Conservation (phyloP, 1,140 invertebrate species). For the Drosophila sulfurigaster region DNA sequence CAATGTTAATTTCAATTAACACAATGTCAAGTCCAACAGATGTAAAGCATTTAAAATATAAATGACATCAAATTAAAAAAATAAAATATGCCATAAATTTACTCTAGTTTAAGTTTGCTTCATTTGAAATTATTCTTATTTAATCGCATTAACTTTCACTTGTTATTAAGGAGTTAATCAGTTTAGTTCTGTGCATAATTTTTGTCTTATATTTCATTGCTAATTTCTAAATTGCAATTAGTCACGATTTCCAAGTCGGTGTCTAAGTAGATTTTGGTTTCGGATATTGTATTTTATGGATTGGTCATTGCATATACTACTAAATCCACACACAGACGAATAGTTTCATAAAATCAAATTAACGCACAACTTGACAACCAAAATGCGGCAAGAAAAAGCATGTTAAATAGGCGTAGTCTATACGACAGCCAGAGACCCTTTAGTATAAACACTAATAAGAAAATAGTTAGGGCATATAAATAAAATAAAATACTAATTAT, state of each 20-base stretch:
- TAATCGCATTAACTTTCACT: too few species aligned
- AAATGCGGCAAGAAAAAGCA: conserved; percentile 1
- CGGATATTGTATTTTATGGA: conserved; percentile 10
- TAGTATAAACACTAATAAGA: neutral
- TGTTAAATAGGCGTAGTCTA: neutral
- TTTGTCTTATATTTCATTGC: neutral
- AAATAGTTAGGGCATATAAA: neutral
- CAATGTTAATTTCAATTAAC: neutral
- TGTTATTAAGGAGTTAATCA: neutral
- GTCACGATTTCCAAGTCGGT: neutral
- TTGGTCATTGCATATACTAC: conserved; percentile 7
- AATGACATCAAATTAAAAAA: neutral
- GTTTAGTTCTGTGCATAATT: neutral
- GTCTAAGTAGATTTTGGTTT: conserved; percentile 7
- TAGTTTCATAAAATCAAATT: conserved; percentile 67
- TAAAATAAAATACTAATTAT: neutral
- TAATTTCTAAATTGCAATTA: conserved; percentile 22
- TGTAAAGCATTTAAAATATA: neutral
- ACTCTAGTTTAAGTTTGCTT: too few species aligned
- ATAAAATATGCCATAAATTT: too few species aligned
- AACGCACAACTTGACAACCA: conserved; percentile 42
- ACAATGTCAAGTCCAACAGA: too few species aligned
- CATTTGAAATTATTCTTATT: too few species aligned
- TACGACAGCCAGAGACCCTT: conserved; percentile 2
- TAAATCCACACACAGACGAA: conserved; percentile 6